Base-by-base conservation (phyloP, 2,113 vertebrate genomes). In the Garra rufa region DNA sequence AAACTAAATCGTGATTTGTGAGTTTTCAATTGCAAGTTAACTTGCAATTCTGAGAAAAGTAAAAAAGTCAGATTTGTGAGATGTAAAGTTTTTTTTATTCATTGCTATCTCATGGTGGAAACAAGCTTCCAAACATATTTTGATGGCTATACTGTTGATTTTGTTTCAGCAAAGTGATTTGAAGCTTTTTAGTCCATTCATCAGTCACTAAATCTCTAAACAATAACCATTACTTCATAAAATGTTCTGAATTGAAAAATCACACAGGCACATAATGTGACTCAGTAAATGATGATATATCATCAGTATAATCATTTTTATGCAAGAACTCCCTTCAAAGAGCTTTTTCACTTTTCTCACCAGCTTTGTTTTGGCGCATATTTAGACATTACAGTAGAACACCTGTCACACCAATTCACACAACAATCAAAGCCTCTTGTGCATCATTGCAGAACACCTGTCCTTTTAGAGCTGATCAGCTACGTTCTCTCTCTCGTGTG, bases 401-500 rank as follows among this genome's bases (percentile, higher is more conserved):
- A 74, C 43, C 43, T 74, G 71, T 74, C 43, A 48, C 21, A 7
- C 38, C 41, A 73, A 44, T 73, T 73, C 11, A 57, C 74, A 55
- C 48, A n/a, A 9, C 50, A 57, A 57, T 77, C 10, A n/a, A 41
- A 28, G 41, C 26, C 71, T 75, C 44, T 19, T 48, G 24, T 76
- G 46, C 69, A 46, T 76, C 44, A 52, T 38, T 78, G 6, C 52
- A 59, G 21, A 61, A 61, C 76, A 61, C 52, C 76, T 78, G 76
- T 61, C 34, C 9, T 52, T 76, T 76, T 14, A 55, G 19, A 76
- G 46, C 48, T 76, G 74, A 76, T 76, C 74, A 76, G 17, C 65
- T 41, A n/a, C 5, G 19, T 67, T 67, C 5, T 76, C 17, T 13
- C 74, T 76, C 50, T 4, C 15, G 15, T 38, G 46, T 76, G 28